phyloP scores from a whole-genome alignment of 2,113 vertebrate species.

The Tyto alba region DNA sequence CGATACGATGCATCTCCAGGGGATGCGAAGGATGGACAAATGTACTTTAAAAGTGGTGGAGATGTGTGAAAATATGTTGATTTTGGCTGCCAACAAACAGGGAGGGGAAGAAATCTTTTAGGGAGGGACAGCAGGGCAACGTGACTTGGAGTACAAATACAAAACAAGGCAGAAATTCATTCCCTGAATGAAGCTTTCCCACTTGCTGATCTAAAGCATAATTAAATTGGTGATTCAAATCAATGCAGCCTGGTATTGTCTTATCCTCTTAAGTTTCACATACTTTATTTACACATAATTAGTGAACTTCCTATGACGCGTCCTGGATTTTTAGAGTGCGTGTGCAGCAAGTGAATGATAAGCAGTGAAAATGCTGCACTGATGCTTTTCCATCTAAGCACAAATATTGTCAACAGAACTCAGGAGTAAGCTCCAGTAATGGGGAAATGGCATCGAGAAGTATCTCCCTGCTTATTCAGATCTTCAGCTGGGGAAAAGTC shows the following conservation, averaged over 20 bases:
- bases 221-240: not conserved
- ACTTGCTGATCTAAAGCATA: not conserved
- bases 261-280: not conserved
- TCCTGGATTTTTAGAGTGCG: not conserved
- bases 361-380: not conserved
- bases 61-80: not conserved
- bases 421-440: not conserved
- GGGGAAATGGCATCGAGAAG: not conserved
- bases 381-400: not conserved
- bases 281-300: not conserved
- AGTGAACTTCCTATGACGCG: not conserved
- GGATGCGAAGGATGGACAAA: not conserved
- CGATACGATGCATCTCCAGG: rapidly evolving
- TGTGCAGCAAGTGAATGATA: not conserved
- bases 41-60: not conserved
- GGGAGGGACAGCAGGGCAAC: not conserved
- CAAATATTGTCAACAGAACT: not conserved
- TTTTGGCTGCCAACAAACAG: not conserved
- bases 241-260: not conserved
- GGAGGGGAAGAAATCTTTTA: not conserved
- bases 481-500: not conserved
- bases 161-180: not conserved
- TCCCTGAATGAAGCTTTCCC: not conserved
- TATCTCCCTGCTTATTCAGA: not conserved
- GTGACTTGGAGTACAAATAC: not conserved